phyloP scores from a whole-genome alignment of 2,888 invertebrate genomes.

The Pharmacophagus antenor region DNA sequence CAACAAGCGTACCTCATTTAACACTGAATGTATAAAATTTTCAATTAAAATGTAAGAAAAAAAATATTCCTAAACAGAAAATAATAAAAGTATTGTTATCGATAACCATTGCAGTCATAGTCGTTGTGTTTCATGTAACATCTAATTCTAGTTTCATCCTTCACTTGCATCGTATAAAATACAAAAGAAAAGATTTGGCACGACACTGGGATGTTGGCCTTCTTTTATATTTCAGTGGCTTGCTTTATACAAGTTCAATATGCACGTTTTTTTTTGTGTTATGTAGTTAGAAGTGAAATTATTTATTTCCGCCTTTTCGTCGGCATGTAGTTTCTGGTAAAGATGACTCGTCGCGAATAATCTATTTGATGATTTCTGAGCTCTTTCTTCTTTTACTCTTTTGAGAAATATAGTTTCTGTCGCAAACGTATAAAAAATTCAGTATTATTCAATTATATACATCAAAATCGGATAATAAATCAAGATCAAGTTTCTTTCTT shows the following conservation, averaged over 20 bases:
- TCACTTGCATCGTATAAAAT: background rate
- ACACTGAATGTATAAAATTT: too few species aligned
- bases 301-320: background rate
- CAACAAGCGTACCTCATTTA: too few species aligned
- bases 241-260: background rate
- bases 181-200: background rate
- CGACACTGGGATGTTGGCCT: background rate
- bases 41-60: too few species aligned
- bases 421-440: too few species aligned
- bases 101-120: background rate
- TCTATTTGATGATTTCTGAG: too few species aligned
- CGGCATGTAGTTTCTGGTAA: background rate
- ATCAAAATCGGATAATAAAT: too few species aligned
- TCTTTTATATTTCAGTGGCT: background rate
- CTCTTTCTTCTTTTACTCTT: too few species aligned
- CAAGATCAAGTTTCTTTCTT: too few species aligned
- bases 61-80: background rate
- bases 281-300: background rate
- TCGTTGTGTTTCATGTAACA: background rate
- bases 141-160: background rate
- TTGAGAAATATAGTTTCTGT: too few species aligned
- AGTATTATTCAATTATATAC: too few species aligned
- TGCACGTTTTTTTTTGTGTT: background rate
- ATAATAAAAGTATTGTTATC: too few species aligned
- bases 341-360: too few species aligned